These are phyloP conservation scores for Pollenia amentaria DNA, from an alignment of 2,888 invertebrate genomes.

Conservation along the genomic window DNA sequence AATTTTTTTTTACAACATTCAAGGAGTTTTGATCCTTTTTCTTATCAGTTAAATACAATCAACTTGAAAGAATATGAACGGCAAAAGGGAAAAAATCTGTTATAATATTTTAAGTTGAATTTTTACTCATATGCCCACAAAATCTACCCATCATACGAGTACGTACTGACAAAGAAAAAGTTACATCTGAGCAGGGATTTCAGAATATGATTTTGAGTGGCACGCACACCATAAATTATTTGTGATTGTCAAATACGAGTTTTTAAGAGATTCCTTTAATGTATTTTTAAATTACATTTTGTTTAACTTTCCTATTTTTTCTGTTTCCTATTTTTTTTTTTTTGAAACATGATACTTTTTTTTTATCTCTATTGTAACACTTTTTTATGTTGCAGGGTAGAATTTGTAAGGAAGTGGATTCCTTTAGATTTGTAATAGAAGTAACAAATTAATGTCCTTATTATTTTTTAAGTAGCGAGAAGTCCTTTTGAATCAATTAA, in stretches of 20 bases:
- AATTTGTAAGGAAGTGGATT: constrained; percentile 2
- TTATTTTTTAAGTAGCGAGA: too few species aligned
- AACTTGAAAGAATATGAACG: not conserved
- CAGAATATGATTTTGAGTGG: too few species aligned
- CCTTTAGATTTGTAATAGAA: not conserved
- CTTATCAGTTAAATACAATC: not conserved
- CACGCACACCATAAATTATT: constrained; percentile 4
- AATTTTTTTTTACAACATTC: not conserved
- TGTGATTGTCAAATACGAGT: not conserved
- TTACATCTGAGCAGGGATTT: not conserved
- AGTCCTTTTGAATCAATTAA: too few species aligned
- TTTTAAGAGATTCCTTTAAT: not conserved
- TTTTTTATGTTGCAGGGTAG: constrained; percentile 6
- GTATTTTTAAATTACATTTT: constrained; percentile 7
- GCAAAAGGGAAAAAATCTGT: not conserved
- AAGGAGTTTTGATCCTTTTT: not conserved
- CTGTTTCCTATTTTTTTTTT: not conserved
- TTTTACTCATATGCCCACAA: too few species aligned
- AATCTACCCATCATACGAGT: not conserved
- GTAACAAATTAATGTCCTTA: not conserved
- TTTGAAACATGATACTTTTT: constrained; percentile 5
- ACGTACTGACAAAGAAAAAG: not conserved
- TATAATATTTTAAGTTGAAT: too few species aligned
- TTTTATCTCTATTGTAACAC: constrained; percentile 34
- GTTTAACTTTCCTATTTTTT: not conserved